Evolutionary conservation across 2,113 vertebrate species (phyloP), one percentile per base, ranked within the genome.

Genomic region (Sylvia atricapilla): DNA sequence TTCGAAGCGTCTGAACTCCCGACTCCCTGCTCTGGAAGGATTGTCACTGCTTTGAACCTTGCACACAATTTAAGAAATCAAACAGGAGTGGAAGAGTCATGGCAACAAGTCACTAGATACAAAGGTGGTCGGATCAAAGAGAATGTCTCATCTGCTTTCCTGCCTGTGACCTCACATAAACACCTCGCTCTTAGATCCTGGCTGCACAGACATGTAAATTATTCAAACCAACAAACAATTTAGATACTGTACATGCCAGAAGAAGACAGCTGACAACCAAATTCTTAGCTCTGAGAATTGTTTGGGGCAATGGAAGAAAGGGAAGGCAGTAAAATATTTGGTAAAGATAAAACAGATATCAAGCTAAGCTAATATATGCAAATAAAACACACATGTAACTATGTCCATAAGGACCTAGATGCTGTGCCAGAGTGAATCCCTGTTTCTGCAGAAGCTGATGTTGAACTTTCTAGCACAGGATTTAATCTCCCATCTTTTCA

Each of bases 81-180:
- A 94, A 93, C 62, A 66, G 66, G 47, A 92, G 68, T 21, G 13
- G 89, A 92, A 92, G 60, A 73, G 56, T 91, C 58, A 30, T 67
- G 82, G 79, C 81, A 97, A 55, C 81, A 84, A 96, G 72, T 85
- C 90, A 89, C 64, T 81, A 93, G 89, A 60, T 62, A 90, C 55
- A 76, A 90, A 92, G 52, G 84, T 93, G 39, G 27, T 53, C 16
- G 76, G 84, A 96, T 96, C 94, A 97, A 95, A 96, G 74, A 68
- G 43, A 37, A 31, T 1, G n/a, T 88, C 85, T 96, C 86, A 87
- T 84, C 46, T 27, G 24, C 59, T 92, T 84, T 82, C 64, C 79
- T 90, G 47, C 75, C 69, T 82, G 3, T 1, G 8, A 92, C 81
- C 89, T 93, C 67, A 69, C 47, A 75, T 37, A 74, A 90, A 88